Evolutionary conservation across 2,888 invertebrate species (phyloP), one percentile per base, ranked within the genome.

Genomic region (Bursaphelenchus okinawaensis): DNA sequence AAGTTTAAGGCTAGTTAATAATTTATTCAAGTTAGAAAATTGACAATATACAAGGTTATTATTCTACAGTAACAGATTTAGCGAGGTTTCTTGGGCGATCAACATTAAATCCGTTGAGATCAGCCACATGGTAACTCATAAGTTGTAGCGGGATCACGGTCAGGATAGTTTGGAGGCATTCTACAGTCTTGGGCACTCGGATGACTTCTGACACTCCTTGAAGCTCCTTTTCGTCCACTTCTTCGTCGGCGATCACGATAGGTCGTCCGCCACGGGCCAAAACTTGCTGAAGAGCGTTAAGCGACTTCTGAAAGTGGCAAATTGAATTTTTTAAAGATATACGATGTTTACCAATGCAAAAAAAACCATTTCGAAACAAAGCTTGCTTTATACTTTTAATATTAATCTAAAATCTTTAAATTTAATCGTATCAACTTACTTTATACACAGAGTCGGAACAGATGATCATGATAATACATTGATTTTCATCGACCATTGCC

Each of bases 91-190:
- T 88, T 63, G 98, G 98, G 84, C 95, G 95, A 85, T 98, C 98
- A 28, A 87, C 94, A 84, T 98, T 95, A 84, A 93, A 93, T 67
- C 90, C 94, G 70, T 91, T 89, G 73, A 94, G 87, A 9, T 95
- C 94, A 28, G 98, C 98, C 82, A 98, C 93, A 85, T 99, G 96
- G 86, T 93, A 96, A 67, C 95, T 93, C 22, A 99, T 87, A 64
- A 99, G 87, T 85, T 99, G 98, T 90, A 99, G 90, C 8, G 98
- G 98, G 83, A 99, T 96, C 63, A 99, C 96, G 0, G 95, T 92
- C 23, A 99, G 87, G 75, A 99, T 88, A 63, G 94, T 95, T 85
- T 85, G 88, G 24, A 99, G 88, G 83, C 96, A 98, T 83, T 98
- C 98, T 20, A 96, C 96, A 0, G 93, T 92, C 84, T 89, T 90